A percentile compares a stretch with the other conserved stretches of the same genome.
These are phyloP conservation scores for Pseudomugil gertrudae DNA, from an alignment of 2,797 vertebrate species.

Conservation along the genomic window DNA sequence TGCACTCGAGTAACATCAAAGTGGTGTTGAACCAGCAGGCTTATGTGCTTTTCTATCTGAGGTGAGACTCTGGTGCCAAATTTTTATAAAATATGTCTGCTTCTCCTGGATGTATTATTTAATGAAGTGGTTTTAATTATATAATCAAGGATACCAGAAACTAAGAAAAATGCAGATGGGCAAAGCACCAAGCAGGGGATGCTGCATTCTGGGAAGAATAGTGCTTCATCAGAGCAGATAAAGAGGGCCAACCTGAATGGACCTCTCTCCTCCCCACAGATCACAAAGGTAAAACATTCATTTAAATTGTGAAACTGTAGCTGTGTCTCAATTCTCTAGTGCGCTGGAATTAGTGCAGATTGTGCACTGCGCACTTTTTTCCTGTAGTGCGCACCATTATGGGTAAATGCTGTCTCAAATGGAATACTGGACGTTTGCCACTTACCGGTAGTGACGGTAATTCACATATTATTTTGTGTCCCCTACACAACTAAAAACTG, in stretches of 20 bases:
- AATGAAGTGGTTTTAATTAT: conserved; percentile 29
- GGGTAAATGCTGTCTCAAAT: too few species aligned
- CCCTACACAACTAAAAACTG: too few species aligned
- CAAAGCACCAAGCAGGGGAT: conserved; percentile 76
- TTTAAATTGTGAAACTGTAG: neutral
- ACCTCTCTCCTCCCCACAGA: conserved; percentile 76
- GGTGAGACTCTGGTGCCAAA: conserved; percentile 74
- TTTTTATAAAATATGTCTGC: conserved; percentile 5
- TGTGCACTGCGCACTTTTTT: too few species aligned
- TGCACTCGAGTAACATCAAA: conserved; percentile 94
- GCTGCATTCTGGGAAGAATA: conserved; percentile 74
- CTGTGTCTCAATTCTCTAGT: too few species aligned
- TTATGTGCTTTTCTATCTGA: conserved; percentile 94
- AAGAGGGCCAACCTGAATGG: conserved; percentile 83
- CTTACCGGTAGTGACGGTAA: too few species aligned
- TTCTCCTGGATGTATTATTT: conserved; percentile 1
- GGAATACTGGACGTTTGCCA: too few species aligned
- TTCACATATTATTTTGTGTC: too few species aligned
- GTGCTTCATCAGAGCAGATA: conserved; percentile 70
- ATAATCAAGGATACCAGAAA: conserved; percentile 83
- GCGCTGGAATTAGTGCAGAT: too few species aligned
- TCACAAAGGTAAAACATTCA: conserved; percentile 80
- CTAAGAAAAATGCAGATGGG: conserved; percentile 85
- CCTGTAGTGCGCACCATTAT: too few species aligned
- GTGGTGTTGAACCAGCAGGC: conserved; percentile 98